Evolutionary conservation across 2,797 vertebrate species (phyloP).

Genomic region (Enteromius trimaculatus): DNA sequence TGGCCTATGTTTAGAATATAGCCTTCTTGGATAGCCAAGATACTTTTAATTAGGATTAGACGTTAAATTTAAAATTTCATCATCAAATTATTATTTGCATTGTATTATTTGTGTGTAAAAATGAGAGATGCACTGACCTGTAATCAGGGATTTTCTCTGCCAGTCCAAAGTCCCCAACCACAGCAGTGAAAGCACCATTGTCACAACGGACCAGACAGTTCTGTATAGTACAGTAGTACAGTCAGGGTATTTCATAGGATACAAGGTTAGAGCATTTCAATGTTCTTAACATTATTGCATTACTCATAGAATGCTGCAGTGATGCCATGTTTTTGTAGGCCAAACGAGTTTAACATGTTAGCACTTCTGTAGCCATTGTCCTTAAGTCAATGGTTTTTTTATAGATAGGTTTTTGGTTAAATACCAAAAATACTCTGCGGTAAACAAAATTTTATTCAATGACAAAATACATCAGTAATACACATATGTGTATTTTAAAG

Average conservation of each 20-base stretch:
- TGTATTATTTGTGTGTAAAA: slow-evolving; percentile 19
- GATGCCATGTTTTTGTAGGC: not conserved
- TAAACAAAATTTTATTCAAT: not conserved
- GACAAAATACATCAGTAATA: not conserved
- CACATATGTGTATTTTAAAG: not conserved
- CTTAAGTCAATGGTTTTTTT: not conserved
- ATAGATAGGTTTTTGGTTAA: not conserved
- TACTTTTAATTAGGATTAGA: not conserved
- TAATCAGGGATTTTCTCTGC: slow-evolving; percentile 88
- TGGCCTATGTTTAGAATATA: not conserved
- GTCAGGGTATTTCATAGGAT: not conserved
- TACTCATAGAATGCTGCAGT: not conserved
- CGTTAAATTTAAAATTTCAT: not conserved
- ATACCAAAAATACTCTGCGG: not conserved
- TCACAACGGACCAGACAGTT: slow-evolving; percentile 86
- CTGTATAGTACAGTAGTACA: slow-evolving; percentile 63
- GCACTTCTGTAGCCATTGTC: not conserved
- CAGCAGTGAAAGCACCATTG: slow-evolving; percentile 77
- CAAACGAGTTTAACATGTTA: not conserved
- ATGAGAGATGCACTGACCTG: slow-evolving; percentile 70
- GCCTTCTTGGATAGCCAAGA: not conserved
- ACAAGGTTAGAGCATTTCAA: not conserved
- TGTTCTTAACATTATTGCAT: not conserved
- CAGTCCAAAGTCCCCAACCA: slow-evolving; percentile 87
- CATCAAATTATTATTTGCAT: not conserved